Percentiles rank a stretch among this genome's conserved stretches.
These are phyloP conservation scores for Rhyacophila evoluta DNA, from an alignment of 2,888 invertebrate species.

Conservation along the genomic window DNA sequence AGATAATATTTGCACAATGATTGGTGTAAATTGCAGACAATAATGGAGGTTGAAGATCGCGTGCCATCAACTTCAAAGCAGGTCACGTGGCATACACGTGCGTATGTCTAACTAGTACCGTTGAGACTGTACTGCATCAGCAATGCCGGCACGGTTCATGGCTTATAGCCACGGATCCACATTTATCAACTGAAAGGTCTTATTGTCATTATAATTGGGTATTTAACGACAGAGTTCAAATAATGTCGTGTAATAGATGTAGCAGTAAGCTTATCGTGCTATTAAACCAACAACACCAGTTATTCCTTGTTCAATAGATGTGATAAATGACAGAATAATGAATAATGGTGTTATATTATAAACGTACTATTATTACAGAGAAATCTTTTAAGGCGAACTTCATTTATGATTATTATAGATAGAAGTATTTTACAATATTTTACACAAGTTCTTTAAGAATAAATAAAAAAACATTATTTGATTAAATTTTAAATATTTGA, in stretches of 20 bases:
- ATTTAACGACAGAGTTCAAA: constrained; percentile 29
- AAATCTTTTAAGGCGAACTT: too few relatives aligned
- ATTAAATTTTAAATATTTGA: too few relatives aligned
- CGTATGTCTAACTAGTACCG: not conserved
- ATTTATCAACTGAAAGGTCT: constrained; percentile 3
- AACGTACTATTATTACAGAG: too few relatives aligned
- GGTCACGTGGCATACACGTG: constrained; percentile 27
- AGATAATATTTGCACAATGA: not conserved
- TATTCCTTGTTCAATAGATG: too few relatives aligned
- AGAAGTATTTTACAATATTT: too few relatives aligned
- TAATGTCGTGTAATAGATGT: constrained; percentile 27
- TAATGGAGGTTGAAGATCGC: not conserved
- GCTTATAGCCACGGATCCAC: constrained; percentile 9
- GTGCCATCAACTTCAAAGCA: not conserved
- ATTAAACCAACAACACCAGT: not conserved
- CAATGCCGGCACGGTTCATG: not conserved
- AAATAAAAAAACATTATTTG: too few relatives aligned
- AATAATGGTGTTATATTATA: too few relatives aligned
- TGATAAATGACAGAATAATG: too few relatives aligned
- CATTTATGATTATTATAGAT: too few relatives aligned
- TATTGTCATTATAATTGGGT: constrained; percentile 40
- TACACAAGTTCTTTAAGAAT: too few relatives aligned
- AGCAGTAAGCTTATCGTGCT: not conserved
- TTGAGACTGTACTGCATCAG: not conserved
- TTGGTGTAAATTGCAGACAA: not conserved